Base-by-base conservation (phyloP, 2,113 vertebrate species). In the Embiotoca jacksoni region DNA sequence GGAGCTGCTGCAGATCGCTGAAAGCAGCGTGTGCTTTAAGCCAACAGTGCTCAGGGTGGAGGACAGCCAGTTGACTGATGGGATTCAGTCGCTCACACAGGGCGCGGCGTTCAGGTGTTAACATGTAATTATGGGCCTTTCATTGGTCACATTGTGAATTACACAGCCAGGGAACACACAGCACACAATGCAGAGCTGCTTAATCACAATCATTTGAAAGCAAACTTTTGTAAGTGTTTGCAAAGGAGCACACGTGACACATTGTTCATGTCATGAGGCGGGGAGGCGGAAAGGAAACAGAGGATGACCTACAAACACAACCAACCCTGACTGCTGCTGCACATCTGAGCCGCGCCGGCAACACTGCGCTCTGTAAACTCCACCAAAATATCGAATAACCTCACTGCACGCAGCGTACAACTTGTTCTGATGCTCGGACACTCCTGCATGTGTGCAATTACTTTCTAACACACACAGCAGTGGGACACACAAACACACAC, bases 111-210 rank as follows among this genome's bases (percentile, higher is more conserved):
- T 84, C 86, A 88, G 87, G 85, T 83, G 91, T 91, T 92, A 92
- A 93, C 88, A 73, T 93, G 91, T 91, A 94, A 95, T 95, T 94
- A 95, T 88, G 82, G 87, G 83, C 86, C 89, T 93, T 95, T 95
- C 92, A 93, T 91, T 90, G 91, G 91, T 83, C 91, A 91, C 87
- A 92, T 82, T 89, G 90, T 87, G 89, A 86, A 89, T 85, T 92
- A 86, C 83, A 91, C 76, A 82, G 89, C 65, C 76, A 80, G 81
- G 64, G 61, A 81, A 82, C 70, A 73, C 82, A 84, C 58, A 3
- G 70, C 7, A 13, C 73, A 83, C 87, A 88, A 79, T 69, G 15
- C 65, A 44, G 52, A 62, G 80, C 64, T 9, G 71, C 86, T 90
- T 75, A 86, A 86, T 91, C 88, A 88, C 84, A 75, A 78, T 65